Evolutionary conservation across 2,888 invertebrate species (phyloP).

Genomic region (Morpho helenor): DNA sequence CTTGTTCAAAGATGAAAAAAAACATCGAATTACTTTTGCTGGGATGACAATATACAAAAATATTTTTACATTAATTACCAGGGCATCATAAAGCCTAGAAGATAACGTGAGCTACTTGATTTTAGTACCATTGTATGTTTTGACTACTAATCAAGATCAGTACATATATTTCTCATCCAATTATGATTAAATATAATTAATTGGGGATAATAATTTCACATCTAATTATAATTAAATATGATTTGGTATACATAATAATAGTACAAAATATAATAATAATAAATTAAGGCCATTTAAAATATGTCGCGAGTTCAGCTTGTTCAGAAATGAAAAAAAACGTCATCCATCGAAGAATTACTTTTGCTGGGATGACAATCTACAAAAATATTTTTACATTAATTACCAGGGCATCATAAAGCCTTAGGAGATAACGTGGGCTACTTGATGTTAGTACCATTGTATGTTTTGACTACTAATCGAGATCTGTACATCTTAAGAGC

Average conservation of each 20-base stretch:
- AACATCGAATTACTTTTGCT: no score
- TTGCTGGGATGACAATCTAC: no score
- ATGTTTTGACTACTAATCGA: constrained; percentile 24
- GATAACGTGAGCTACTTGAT: constrained; percentile 4
- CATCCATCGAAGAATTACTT: no score
- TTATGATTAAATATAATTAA: no score
- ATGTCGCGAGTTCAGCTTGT: no score
- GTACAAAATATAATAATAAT: no score
- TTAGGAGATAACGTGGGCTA: neutral
- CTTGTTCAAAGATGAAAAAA: no score
- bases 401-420: neutral
- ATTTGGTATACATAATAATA: no score
- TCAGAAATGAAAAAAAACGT: no score
- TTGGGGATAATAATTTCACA: neutral
- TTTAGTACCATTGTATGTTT: constrained; percentile 18
- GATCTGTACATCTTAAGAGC: constrained; percentile 20
- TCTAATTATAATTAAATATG: neutral
- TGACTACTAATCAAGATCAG: constrained; percentile 22
- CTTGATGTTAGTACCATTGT: constrained; percentile 11
- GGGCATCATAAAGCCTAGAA: neutral
- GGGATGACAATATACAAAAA: no score
- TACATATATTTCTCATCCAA: neutral
- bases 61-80: neutral
- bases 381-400: neutral
- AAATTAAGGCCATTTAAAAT: no score